Conservation (phyloP, 2,797 vertebrate species). For the Acrossocheilus wenchowensis region DNA sequence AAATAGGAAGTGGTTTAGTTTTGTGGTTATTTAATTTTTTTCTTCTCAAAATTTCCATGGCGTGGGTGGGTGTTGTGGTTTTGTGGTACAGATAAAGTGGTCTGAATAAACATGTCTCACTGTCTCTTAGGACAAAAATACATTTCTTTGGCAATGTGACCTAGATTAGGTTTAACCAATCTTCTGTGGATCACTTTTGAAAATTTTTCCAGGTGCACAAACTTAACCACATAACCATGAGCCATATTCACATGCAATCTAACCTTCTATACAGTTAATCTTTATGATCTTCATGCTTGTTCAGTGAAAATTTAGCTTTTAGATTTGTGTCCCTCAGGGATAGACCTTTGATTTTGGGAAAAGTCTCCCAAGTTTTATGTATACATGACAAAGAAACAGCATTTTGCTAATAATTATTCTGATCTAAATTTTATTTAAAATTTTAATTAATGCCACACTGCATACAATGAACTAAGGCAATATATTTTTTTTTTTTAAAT, state of each 20-base stretch:
- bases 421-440: neutral
- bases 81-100: neutral
- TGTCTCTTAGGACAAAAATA: neutral
- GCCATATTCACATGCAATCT: too few relatives aligned
- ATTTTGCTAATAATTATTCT: neutral
- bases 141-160: neutral
- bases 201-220: neutral
- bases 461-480: neutral
- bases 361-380: neutral
- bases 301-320: neutral
- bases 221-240: too few relatives aligned
- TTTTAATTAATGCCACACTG: neutral
- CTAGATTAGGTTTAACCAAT: neutral
- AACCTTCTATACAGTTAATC: too few relatives aligned
- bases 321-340: neutral
- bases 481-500: neutral
- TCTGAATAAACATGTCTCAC: neutral
- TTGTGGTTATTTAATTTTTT: neutral
- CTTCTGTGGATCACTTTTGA: neutral
- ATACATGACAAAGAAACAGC: too few relatives aligned
- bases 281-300: neutral
- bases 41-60: neutral
- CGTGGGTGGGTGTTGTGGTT: neutral
- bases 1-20: neutral
- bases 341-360: neutral